A percentile compares a stretch with the other conserved stretches of the same genome.
phyloP scores from a whole-genome alignment of 1,140 invertebrate species.

The Apis cerana region DNA sequence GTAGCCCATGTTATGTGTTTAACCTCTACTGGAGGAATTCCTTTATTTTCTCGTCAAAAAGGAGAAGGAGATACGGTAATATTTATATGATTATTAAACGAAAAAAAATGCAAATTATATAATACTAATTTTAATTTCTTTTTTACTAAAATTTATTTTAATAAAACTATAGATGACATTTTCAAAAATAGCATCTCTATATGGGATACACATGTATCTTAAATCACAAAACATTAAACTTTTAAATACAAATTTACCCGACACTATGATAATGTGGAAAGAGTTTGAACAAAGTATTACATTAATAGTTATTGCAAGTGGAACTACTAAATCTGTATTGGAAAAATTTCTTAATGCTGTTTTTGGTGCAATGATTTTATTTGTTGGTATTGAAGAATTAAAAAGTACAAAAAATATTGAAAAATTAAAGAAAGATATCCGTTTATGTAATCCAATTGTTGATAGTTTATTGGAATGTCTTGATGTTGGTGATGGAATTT shows the following conservation, averaged over 20 bases:
- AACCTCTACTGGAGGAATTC: constrained; percentile 86
- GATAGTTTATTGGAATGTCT: constrained; percentile 88
- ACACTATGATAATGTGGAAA: constrained; percentile 88
- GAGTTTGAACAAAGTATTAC: constrained; percentile 86
- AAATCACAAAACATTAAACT: constrained; percentile 87
- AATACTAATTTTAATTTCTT: background rate
- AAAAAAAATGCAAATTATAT: constrained; percentile 20
- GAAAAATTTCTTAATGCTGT: constrained; percentile 86
- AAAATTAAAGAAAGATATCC: constrained; percentile 89
- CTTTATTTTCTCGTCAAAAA: constrained; percentile 86
- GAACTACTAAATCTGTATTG: constrained; percentile 84
- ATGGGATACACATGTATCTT: constrained; percentile 92
- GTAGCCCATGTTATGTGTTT: constrained; percentile 86
- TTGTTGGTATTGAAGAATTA: constrained; percentile 89
- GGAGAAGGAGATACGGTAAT: constrained; percentile 85
- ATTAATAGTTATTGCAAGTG: constrained; percentile 85
- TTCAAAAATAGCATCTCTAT: constrained; percentile 89
- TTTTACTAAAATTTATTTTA: background rate
- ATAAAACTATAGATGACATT: constrained; percentile 86
- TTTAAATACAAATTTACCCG: constrained; percentile 85
- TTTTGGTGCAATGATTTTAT: constrained; percentile 88
- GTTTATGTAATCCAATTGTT: constrained; percentile 87
- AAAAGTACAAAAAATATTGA: constrained; percentile 89
- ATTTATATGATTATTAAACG: constrained; percentile 4
- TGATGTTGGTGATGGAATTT: constrained; percentile 84